Evolutionary conservation across 2,797 vertebrate genomes (phyloP).

Genomic region (Enteromius paludinosus): DNA sequence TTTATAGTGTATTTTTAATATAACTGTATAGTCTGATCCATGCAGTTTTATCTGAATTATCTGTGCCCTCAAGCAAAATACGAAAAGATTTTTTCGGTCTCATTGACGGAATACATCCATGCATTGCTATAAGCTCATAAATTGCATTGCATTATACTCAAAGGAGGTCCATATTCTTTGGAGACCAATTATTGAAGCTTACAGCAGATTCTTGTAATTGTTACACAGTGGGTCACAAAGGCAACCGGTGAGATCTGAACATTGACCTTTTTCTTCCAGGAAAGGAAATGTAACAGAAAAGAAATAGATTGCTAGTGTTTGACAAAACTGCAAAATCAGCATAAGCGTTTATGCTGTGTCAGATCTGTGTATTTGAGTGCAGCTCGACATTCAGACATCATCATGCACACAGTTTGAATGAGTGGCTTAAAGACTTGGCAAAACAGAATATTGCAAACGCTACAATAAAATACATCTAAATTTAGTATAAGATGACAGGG

Average conservation of each 20-base stretch:
- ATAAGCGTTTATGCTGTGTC: not conserved
- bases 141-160: conserved; percentile 1
- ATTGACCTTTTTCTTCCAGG: conserved; percentile 35
- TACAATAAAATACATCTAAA: not conserved
- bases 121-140: not conserved
- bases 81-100: not conserved
- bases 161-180: conserved; percentile 31
- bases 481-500: not conserved
- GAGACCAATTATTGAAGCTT: conserved; percentile 25
- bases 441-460: not conserved
- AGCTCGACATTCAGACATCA: not conserved
- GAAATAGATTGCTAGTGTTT: conserved; percentile 17
- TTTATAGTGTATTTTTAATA: not conserved
- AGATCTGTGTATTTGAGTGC: not conserved
- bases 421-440: not conserved
- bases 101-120: not conserved
- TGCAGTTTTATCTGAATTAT: not conserved
- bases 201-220: conserved; percentile 5
- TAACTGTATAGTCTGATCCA: not conserved
- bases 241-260: conserved; percentile 1
- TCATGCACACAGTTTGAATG: not conserved
- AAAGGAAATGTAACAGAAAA: not conserved
- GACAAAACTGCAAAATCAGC: not conserved
- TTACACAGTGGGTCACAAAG: conserved; percentile 24
- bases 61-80: not conserved